Conservation (phyloP, 2,888 invertebrate genomes). For the Ptilodon capucinus region DNA sequence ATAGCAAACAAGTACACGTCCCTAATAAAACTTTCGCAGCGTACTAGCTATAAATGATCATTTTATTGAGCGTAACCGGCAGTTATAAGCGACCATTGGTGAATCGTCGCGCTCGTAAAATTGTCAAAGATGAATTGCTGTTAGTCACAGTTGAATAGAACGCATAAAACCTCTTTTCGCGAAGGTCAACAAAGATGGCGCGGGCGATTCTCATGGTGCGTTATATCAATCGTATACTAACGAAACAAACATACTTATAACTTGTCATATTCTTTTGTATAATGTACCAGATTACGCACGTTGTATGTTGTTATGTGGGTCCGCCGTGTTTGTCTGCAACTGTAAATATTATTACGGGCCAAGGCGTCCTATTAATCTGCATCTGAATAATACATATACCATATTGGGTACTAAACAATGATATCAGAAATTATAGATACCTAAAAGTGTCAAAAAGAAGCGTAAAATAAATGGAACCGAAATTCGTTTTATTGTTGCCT, state of each 20-base stretch:
- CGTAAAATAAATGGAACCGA: no score
- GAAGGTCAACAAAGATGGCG: conserved; percentile 33
- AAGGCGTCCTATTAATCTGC: no score
- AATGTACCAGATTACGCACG: conserved; percentile 26
- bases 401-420: no score
- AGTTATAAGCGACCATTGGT: conserved; percentile 40
- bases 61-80: conserved; percentile 53
- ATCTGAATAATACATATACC: no score
- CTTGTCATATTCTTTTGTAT: conserved; percentile 26
- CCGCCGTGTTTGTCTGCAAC: no score
- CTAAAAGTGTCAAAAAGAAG: no score
- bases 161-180: conserved; percentile 25
- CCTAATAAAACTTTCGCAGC: conserved; percentile 28
- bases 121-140: conserved; percentile 41
- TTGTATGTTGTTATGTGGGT: conserved; percentile 8
- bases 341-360: no score
- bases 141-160: conserved; percentile 42
- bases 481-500: no score
- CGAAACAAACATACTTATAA: conserved; percentile 19
- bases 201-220: conserved; percentile 15
- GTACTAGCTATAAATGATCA: conserved; percentile 38
- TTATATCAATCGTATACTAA: conserved; percentile 28
- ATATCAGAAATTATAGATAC: no score
- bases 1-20: conserved; percentile 23
- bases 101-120: conserved; percentile 47